phyloP scores from a whole-genome alignment of 2,888 invertebrate species.

The Dioctria rufipes region DNA sequence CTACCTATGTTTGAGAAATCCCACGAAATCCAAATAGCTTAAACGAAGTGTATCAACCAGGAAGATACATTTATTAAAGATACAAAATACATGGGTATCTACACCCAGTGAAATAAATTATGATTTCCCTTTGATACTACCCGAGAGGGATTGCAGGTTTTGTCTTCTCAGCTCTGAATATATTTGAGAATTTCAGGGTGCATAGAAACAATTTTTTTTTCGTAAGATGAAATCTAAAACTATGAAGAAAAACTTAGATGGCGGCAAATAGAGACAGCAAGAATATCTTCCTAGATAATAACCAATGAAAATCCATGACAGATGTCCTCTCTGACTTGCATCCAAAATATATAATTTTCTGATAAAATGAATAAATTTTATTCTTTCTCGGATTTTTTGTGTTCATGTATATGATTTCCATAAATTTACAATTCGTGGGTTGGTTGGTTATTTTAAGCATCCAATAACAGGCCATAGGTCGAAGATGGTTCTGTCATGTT shows the following conservation, averaged over 20 bases:
- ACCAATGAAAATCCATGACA: conserved; percentile 41
- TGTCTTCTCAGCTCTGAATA: conserved; percentile 30
- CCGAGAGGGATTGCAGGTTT: conserved; percentile 42
- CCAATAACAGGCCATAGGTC: conserved; percentile 29
- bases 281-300: conserved; percentile 18
- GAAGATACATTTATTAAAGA: conserved; percentile 3
- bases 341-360: conserved; percentile 38
- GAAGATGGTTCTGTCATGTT: conserved; percentile 25
- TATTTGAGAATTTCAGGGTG: conserved; percentile 47
- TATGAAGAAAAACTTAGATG: conserved; percentile 34
- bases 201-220: conserved; percentile 32
- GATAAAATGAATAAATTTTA: conserved; percentile 53
- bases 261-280: conserved; percentile 23
- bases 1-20: background rate
- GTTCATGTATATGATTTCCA: conserved; percentile 48
- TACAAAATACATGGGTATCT: conserved; percentile 25
- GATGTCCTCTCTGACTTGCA: conserved; percentile 26
- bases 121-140: conserved; percentile 56
- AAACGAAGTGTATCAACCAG: background rate
- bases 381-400: background rate
- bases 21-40: conserved; percentile 12
- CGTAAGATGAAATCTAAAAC: conserved; percentile 23
- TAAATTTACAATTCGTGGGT: conserved; percentile 39
- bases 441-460: conserved; percentile 27
- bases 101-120: conserved; percentile 53